Evolutionary conservation across 2,888 invertebrate genomes (phyloP).

Genomic region (Eristalis pertinax): DNA sequence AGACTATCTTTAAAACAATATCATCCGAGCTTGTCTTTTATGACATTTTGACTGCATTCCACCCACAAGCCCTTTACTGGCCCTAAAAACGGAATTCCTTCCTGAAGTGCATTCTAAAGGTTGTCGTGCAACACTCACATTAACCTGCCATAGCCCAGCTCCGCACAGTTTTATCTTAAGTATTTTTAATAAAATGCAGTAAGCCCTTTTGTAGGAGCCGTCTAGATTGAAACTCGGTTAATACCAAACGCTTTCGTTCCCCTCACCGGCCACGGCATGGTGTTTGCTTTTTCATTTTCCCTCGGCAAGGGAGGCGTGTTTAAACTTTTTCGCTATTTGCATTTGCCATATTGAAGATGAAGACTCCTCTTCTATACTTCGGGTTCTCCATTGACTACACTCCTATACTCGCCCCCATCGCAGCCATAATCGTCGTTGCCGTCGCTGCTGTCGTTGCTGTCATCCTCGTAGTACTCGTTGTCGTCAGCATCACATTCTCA

Average conservation of each 20-base stretch:
- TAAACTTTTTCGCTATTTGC: constrained; percentile 41
- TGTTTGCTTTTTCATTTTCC: neutral
- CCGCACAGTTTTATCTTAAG: constrained; percentile 18
- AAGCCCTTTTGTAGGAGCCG: neutral
- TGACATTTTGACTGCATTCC: no score
- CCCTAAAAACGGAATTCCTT: neutral
- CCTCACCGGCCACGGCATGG: neutral
- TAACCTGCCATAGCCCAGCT: constrained; percentile 12
- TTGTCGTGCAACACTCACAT: neutral
- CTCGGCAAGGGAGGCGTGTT: constrained; percentile 8
- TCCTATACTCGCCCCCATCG: neutral
- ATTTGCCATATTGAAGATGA: constrained; percentile 41
- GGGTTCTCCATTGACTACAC: constrained; percentile 10
- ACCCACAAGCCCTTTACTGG: neutral
- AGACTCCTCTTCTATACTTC: constrained; percentile 1
- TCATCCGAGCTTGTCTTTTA: no score
- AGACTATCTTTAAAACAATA: no score
- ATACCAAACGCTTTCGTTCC: neutral
- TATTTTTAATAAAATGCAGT: constrained; percentile 35
- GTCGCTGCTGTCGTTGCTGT: constrained; percentile 7
- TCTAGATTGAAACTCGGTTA: neutral
- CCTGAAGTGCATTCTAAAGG: neutral
- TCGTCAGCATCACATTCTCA: constrained; percentile 16
- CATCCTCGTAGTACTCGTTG: neutral
- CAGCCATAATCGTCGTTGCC: neutral